Evolutionary conservation across 1,140 invertebrate species (phyloP), one percentile per base, ranked within the genome.

Genomic region (Ylistrum balloti): DNA sequence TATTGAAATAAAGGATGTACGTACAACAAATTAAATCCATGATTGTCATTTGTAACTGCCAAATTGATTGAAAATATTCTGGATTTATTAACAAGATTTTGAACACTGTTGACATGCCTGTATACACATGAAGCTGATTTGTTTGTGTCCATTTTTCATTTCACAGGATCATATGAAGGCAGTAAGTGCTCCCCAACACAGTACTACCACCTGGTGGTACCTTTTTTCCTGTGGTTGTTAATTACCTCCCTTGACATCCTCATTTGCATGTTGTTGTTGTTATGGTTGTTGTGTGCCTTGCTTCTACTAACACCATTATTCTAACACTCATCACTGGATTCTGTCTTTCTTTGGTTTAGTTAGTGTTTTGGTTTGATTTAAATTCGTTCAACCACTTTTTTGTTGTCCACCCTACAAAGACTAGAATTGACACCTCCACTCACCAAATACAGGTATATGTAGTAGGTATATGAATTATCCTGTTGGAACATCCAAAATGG

Each of bases 81-180:
- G n/a, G 56, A 28, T 74, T n/a, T 1, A n/a, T n/a, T 11, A 28
- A 74, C 56, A 74, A 74, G 56, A 74, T 74, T 74, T 3, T 74
- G 56, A 74, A 74, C 56, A 74, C 56, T 74, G 56, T 28, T 74
- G n/a, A 22, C n/a, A 74, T 74, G n/a, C 22, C 56, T 5, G 28
- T 74, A n/a, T 74, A 74, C 56, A 74, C 56, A 13, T 74, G 56
- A 74, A 28, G 56, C 56, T 74, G 56, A 74, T 28, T 17, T 74
- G 56, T 74, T 74, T 74, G 56, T 74, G 56, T 74, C 56, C 56
- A 74, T 74, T 74, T 74, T 74, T 28, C 56, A n/a, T 74, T 74
- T 74, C 56, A 74, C 56, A 74, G 56, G 56, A 74, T 74, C 56
- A 74, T 74, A 74, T 74, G 56, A 74, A 74, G 56, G 56, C 56